Evolutionary conservation across 1,140 invertebrate genomes (phyloP).

Genomic region (Lutraria rhynchaena): DNA sequence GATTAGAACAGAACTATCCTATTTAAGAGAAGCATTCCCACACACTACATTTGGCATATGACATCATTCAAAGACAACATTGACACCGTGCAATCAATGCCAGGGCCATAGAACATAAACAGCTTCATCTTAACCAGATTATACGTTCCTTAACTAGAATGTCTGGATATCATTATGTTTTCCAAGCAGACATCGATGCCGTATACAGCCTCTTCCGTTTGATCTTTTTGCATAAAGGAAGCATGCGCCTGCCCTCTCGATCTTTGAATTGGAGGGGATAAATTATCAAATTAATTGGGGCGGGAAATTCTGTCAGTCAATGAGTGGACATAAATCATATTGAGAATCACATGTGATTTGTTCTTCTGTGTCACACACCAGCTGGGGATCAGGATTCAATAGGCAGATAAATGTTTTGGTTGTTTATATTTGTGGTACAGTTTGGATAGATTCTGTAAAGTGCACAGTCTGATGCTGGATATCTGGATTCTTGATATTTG

Average conservation of each 20-base stretch:
- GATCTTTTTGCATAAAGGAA: neutral
- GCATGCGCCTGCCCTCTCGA: neutral
- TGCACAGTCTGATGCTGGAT: too few species aligned
- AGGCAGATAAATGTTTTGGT: too few species aligned
- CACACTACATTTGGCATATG: neutral
- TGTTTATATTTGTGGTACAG: too few species aligned
- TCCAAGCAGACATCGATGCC: neutral
- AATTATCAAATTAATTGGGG: constrained; percentile 22
- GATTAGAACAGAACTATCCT: neutral
- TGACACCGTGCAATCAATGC: too few species aligned
- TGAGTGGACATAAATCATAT: too few species aligned
- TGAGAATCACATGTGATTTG: too few species aligned
- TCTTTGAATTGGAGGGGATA: neutral
- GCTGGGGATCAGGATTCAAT: too few species aligned
- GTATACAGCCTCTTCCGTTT: neutral
- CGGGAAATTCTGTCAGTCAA: constrained; percentile 17
- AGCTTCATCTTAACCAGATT: neutral
- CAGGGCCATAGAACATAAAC: too few species aligned
- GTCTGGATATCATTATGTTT: neutral
- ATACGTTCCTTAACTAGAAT: neutral
- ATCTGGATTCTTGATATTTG: too few species aligned
- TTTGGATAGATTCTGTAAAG: too few species aligned
- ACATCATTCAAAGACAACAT: neutral
- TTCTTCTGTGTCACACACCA: too few species aligned
- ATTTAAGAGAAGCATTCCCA: neutral